A percentile compares a stretch with the other conserved stretches of the same genome.
phyloP scores from a whole-genome alignment of 2,888 invertebrate genomes.

The Oxystoma pomonae region DNA sequence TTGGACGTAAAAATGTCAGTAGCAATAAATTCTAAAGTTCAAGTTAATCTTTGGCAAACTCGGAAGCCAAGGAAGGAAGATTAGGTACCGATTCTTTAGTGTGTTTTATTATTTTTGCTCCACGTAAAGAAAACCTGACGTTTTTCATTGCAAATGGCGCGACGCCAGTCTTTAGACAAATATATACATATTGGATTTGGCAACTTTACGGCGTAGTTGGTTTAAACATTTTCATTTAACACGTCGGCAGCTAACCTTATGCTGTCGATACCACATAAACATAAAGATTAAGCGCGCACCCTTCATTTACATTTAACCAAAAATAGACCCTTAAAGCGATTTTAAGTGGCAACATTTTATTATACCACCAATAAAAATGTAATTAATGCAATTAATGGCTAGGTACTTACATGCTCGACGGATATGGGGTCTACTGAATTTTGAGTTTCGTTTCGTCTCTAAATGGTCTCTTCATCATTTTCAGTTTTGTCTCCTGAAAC shows the following conservation, averaged over 20 bases:
- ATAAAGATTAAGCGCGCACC: not conserved
- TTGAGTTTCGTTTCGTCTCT: too few relatives aligned
- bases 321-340: not conserved
- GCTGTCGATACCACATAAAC: not conserved
- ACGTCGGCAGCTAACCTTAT: not conserved
- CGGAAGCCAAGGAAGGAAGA: not conserved
- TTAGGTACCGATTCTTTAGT: not conserved
- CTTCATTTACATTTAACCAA: not conserved
- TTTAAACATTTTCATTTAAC: not conserved
- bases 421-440: too few relatives aligned
- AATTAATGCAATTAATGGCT: too few relatives aligned
- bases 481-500: too few relatives aligned
- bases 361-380: too few relatives aligned
- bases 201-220: not conserved
- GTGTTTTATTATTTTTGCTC: not conserved
- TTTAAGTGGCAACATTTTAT: too few relatives aligned
- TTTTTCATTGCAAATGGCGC: not conserved
- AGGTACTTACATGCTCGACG: too few relatives aligned
- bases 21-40: not conserved
- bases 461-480: too few relatives aligned
- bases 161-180: not conserved
- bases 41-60: not conserved
- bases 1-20: not conserved
- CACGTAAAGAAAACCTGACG: too few relatives aligned
- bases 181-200: not conserved